These are phyloP conservation scores for Torymus aiolomorphi DNA, from an alignment of 2,888 invertebrate species.

Conservation along the genomic window DNA sequence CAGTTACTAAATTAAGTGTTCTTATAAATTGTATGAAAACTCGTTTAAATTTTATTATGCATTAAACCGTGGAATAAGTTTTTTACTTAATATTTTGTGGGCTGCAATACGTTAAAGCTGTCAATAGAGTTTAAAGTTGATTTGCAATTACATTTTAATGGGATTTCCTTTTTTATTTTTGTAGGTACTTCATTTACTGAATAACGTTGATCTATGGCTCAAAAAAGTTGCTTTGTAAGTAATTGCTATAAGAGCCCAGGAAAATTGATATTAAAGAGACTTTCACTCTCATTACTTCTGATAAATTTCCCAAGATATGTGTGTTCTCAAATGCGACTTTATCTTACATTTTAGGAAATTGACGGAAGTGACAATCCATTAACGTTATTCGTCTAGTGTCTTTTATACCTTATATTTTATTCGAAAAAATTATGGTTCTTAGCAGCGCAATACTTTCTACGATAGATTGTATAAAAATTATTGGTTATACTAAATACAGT, in stretches of 20 bases:
- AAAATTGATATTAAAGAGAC: conserved; percentile 35
- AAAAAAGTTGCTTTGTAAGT: neutral
- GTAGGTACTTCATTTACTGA: conserved; percentile 2
- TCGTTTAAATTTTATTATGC: conserved; percentile 47
- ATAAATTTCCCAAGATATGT: conserved; percentile 16
- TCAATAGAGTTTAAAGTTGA: conserved; percentile 29
- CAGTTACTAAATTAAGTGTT: conserved; percentile 56
- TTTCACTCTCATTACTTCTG: conserved; percentile 25
- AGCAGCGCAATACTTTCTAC: no score
- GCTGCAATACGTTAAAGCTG: conserved; percentile 27
- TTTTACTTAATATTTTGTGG: conserved; percentile 36
- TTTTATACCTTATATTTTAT: no score
- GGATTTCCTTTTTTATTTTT: conserved; percentile 6
- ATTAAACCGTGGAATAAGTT: conserved; percentile 45
- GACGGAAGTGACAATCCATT: neutral
- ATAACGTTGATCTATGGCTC: no score
- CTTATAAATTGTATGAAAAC: conserved; percentile 56
- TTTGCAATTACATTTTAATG: conserved; percentile 28
- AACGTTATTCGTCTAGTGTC: no score
- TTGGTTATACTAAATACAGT: no score
- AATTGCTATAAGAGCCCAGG: neutral
- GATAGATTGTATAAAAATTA: no score
- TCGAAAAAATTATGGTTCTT: no score
- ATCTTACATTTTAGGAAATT: neutral
- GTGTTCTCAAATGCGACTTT: neutral